phyloP scores from a whole-genome alignment of 2,113 vertebrate genomes.

The Toxotes jaculatrix region DNA sequence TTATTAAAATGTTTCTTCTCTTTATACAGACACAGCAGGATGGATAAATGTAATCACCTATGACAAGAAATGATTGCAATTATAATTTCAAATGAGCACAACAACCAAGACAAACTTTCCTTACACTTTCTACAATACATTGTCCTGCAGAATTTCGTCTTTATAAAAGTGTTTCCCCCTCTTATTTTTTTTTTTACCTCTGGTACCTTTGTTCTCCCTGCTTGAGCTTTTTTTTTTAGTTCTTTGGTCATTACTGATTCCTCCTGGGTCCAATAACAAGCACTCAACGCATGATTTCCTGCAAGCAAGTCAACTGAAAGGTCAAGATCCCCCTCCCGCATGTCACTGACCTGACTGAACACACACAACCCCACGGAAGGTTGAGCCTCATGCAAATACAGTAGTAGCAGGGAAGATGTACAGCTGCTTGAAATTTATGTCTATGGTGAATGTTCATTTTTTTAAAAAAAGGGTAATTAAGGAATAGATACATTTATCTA shows the following conservation, averaged over 20 bases:
- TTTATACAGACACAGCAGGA: no score
- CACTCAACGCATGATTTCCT: conserved; percentile 67
- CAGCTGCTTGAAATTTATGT: conserved; percentile 55
- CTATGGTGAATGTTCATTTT: conserved; percentile 43
- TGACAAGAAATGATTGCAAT: neutral
- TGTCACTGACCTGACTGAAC: conserved; percentile 55
- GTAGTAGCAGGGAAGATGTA: conserved; percentile 27
- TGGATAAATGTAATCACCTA: conserved; percentile 2
- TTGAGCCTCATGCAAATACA: conserved; percentile 35
- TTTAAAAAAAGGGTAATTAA: conserved; percentile 56
- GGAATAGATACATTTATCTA: conserved; percentile 38
- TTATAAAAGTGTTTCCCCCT: neutral
- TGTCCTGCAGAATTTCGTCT: neutral
- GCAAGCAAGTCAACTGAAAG: conserved; percentile 68
- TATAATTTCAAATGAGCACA: conserved; percentile 26
- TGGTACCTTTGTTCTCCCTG: conserved; percentile 14
- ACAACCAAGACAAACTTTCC: neutral
- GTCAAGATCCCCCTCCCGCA: conserved; percentile 66
- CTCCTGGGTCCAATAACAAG: conserved; percentile 71
- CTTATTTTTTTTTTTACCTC: neutral
- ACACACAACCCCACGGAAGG: conserved; percentile 45
- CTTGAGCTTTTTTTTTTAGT: conserved; percentile 27
- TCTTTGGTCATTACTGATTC: conserved; percentile 60
- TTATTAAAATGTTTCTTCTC: neutral
- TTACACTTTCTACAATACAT: neutral